Base-by-base conservation (phyloP, 1,140 invertebrate species). In the Luehdorfia chinensis region DNA sequence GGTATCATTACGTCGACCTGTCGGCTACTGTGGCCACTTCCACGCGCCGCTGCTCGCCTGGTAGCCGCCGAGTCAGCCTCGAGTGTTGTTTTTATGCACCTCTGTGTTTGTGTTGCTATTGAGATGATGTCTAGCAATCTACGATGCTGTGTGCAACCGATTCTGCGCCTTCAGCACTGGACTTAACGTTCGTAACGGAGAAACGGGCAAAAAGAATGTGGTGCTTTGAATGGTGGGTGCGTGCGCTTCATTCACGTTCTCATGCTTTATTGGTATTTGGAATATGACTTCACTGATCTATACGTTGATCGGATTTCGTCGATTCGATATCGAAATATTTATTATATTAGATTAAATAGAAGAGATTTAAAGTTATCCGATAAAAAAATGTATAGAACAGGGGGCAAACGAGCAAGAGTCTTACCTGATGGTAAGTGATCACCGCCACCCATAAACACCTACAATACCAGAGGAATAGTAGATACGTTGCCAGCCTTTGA, bases 1-100 rank as follows among this genome's bases (percentile, higher is more conserved):
- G 63, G 74, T 79, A 71, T 83, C 78, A 77, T 77, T 77, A 77
- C 63, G 33, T 48, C 37, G 62, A 76, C 75, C 74, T 67, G 77
- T 73, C 62, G 54, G 63, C 69, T 66, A 72, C 68, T 59, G 39
- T 43, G 66, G 30, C 56, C 55, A 64, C 78, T 70, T 53, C 69
- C 66, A 53, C 59, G 36, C 43, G 30, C 33, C 51, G 31, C 67
- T 76, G 72, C 34, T 45, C 58, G 58, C 75, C 74, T 83, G 69
- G 74, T 83, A 78, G 59, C 56, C 46, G 48, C 31, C 46, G 46
- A 53, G 50, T 39, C 47, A 58, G 47, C 50, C 48, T 62, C 67
- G 32, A 68, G 58, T 75, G 69, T 68, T 74, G 70, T 79, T 79
- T 79, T 76, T 78, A 72, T 69, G 36, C 67, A 59, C 51, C 61